phyloP scores from a whole-genome alignment of 2,888 invertebrate genomes.

The Cryptophagus acutangulus region DNA sequence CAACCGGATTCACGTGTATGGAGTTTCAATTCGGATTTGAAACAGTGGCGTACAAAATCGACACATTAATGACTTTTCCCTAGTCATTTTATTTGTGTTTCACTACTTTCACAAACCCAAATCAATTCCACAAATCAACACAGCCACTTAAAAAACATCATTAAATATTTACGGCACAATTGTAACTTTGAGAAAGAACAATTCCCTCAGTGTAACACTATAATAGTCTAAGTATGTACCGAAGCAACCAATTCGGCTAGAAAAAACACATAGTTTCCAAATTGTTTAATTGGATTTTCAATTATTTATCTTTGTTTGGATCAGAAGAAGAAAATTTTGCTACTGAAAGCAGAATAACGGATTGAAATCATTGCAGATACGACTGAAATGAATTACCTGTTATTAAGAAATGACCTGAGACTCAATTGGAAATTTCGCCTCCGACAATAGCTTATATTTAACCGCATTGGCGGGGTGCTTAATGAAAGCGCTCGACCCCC shows the following conservation, averaged over 20 bases:
- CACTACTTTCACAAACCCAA: constrained; percentile 4
- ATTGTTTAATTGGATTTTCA: too few relatives aligned
- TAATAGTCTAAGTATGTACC: too few relatives aligned
- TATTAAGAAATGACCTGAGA: constrained; percentile 39
- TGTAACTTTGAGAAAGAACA: too few relatives aligned
- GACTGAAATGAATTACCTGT: constrained; percentile 38
- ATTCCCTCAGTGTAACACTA: too few relatives aligned
- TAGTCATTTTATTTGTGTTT: constrained; percentile 3
- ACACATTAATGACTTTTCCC: constrained; percentile 6
- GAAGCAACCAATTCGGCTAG: too few relatives aligned
- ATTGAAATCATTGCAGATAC: too few relatives aligned
- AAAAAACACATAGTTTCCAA: too few relatives aligned
- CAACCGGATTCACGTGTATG: constrained; percentile 31
- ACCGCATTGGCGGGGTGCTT: constrained; percentile 41
- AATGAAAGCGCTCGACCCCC: constrained; percentile 43
- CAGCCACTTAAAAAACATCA: constrained; percentile 1
- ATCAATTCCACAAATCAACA: background rate
- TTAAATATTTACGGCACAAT: too few relatives aligned
- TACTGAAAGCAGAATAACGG: too few relatives aligned
- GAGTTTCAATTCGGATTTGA: constrained; percentile 31
- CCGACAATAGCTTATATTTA: constrained; percentile 44
- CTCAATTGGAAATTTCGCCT: constrained; percentile 43
- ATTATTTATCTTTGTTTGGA: too few relatives aligned
- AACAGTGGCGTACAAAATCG: constrained; percentile 15
- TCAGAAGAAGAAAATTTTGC: too few relatives aligned